Evolutionary conservation across 2,113 vertebrate species (phyloP), one percentile per base, ranked within the genome.

Genomic region (Drymodes brunneopygia): DNA sequence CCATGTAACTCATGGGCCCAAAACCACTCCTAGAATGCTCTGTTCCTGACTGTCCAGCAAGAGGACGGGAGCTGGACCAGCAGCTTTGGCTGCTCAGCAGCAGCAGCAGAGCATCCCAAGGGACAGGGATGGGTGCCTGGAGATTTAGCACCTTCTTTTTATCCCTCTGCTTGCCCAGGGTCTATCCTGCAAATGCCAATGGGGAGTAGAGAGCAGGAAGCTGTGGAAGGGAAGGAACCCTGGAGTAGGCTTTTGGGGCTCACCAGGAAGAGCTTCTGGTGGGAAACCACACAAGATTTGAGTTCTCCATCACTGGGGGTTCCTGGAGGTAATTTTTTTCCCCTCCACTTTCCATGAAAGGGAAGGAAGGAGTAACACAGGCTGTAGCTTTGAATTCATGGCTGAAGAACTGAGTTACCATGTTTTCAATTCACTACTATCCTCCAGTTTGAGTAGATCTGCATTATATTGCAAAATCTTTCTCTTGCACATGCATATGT

Each of bases 401-500:
- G 5, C 4, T 10, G 6, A 71, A 92, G 21, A 50, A 38, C 3
- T 24, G 23, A 57, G 7, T 60, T 58, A 29, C 15, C 1, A 2
- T 28, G 5, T 27, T 85, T 80, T 81, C 9, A 42, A 0, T 75
- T 82, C 10, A 2, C 6, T 75, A 2, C 23, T 9, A 18, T 22
- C 5, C 6, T 24, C 16, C 2, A 2, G 7, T 17, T 20, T 0
- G 1, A 79, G 15, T 6, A 78, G 33, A 44, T 44, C 29, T 56
- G 11, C 12, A 2, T 65, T 74, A 2, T 45, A 12, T 15, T 31
- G 36, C 15, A 38, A 36, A 69, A 11, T 9, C 6, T 58, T 75
- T 71, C 21, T 53, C 11, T 61, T 86, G 11, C 13, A 4, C 6
- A 2, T 33, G 7, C 0, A 2, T 12, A 1, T 5, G 14, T 23